Evolutionary conservation across 2,113 vertebrate genomes (phyloP).

Genomic region (Gymnarchus niloticus): DNA sequence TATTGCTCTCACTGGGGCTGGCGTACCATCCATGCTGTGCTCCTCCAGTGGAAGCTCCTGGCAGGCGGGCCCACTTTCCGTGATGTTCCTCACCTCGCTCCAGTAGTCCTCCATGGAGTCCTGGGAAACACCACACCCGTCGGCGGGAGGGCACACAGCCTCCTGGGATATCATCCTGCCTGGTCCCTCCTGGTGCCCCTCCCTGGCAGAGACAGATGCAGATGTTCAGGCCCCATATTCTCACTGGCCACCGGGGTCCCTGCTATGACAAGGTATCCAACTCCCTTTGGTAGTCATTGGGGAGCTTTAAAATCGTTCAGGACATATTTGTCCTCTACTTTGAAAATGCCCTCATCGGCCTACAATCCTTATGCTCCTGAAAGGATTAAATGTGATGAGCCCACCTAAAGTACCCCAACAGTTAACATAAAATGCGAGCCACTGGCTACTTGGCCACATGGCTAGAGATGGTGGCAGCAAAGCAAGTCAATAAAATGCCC

Average conservation of each 20-base stretch:
- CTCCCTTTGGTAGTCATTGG: not conserved
- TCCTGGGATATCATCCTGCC: conserved; percentile 75
- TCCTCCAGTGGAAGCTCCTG: conserved; percentile 64
- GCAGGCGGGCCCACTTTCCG: conserved; percentile 57
- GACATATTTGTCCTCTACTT: too few species aligned
- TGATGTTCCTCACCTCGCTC: conserved; percentile 74
- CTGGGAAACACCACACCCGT: conserved; percentile 65
- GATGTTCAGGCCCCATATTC: not conserved
- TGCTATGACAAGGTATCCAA: not conserved
- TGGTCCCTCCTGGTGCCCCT: conserved; percentile 58
- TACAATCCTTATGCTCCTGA: too few species aligned
- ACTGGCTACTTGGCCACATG: too few species aligned
- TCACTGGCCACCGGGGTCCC: not conserved
- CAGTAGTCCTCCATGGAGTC: conserved; percentile 81
- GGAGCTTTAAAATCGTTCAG: too few species aligned
- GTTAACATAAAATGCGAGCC: too few species aligned
- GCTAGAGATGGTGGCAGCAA: too few species aligned
- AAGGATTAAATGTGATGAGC: too few species aligned
- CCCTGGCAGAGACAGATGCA: conserved; percentile 50
- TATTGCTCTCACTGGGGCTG: not conserved
- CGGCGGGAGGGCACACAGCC: conserved; percentile 51
- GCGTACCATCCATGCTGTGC: conserved; percentile 69
- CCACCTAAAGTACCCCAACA: not conserved
- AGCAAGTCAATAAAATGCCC: too few species aligned
- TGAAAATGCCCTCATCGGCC: too few species aligned